phyloP scores from a whole-genome alignment of 2,888 invertebrate species.

The Loripinus fragilis region DNA sequence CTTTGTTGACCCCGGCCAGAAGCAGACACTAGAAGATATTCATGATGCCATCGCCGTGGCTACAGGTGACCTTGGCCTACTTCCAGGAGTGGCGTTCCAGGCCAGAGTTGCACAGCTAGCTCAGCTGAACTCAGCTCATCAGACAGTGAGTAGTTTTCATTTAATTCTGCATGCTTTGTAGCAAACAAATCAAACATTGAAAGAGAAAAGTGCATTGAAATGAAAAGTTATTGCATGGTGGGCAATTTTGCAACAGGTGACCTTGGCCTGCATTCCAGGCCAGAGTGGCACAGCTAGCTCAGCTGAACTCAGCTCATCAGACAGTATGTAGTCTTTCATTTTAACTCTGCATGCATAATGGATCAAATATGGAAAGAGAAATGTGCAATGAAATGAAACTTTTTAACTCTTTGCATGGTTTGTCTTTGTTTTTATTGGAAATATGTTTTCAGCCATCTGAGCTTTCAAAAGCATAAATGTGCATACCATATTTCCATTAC shows the following conservation, averaged over 20 bases:
- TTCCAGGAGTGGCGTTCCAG: constrained; percentile 81
- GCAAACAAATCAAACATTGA: no score
- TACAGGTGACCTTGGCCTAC: constrained; percentile 78
- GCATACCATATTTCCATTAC: no score
- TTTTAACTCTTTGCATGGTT: no score
- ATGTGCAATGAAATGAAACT: no score
- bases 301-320: constrained; percentile 79
- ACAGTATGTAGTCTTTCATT: constrained; percentile 72
- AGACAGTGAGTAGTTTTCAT: constrained; percentile 71
- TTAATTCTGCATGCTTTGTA: not conserved
- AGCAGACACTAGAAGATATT: constrained; percentile 75
- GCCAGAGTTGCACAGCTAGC: constrained; percentile 80
- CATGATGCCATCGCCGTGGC: constrained; percentile 82
- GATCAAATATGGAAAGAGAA: no score
- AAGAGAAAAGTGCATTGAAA: no score
- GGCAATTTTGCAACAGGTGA: constrained; percentile 80
- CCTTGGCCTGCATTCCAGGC: constrained; percentile 81
- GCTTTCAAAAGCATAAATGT: no score
- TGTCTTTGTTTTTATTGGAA: no score
- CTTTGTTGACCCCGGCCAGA: constrained; percentile 63
- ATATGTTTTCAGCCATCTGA: no score
- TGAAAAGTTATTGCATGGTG: no score
- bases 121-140: constrained; percentile 79
- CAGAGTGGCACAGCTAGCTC: constrained; percentile 79
- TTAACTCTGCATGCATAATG: no score